A percentile compares a stretch with the other conserved stretches of the same genome.
These are phyloP conservation scores for Mesochorus sp. DNA, from an alignment of 2,888 invertebrate genomes.

Conservation along the genomic window DNA sequence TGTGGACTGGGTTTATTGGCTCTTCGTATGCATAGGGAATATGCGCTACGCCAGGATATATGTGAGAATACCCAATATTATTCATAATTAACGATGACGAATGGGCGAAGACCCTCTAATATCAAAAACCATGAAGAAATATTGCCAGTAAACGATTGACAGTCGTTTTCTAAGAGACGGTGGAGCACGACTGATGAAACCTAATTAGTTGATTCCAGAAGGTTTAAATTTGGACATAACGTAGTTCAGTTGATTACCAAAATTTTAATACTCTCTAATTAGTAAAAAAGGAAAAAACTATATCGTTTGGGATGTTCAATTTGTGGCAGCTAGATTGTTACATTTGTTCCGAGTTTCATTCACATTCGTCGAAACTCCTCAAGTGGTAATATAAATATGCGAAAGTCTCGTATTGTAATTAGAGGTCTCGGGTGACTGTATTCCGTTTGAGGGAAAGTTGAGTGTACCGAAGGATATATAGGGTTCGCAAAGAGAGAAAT, in stretches of 20 bases:
- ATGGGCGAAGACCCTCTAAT: background rate
- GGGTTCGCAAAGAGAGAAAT: constrained; percentile 36
- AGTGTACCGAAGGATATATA: constrained; percentile 47
- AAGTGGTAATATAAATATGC: constrained; percentile 58
- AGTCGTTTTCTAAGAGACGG: too few relatives aligned
- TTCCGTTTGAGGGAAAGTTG: constrained; percentile 38
- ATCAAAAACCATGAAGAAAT: constrained; percentile 1
- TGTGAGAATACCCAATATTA: background rate
- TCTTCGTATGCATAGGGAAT: constrained; percentile 38
- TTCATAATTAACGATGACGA: background rate
- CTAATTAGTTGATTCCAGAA: too few relatives aligned
- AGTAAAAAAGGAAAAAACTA: too few relatives aligned
- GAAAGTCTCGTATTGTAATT: constrained; percentile 61
- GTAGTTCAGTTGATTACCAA: too few relatives aligned
- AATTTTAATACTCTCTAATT: too few relatives aligned
- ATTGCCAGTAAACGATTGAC: background rate
- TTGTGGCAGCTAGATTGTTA: too few relatives aligned
- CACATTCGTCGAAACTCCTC: constrained; percentile 27
- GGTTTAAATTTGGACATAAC: too few relatives aligned
- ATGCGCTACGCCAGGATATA: background rate
- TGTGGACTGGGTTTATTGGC: constrained; percentile 47
- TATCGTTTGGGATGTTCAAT: too few relatives aligned
- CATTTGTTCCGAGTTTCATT: constrained; percentile 3
- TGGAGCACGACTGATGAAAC: too few relatives aligned
- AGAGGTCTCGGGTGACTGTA: constrained; percentile 52